These are phyloP conservation scores for Agrypnia vestita DNA, from an alignment of 1,140 invertebrate species.

Conservation along the genomic window DNA sequence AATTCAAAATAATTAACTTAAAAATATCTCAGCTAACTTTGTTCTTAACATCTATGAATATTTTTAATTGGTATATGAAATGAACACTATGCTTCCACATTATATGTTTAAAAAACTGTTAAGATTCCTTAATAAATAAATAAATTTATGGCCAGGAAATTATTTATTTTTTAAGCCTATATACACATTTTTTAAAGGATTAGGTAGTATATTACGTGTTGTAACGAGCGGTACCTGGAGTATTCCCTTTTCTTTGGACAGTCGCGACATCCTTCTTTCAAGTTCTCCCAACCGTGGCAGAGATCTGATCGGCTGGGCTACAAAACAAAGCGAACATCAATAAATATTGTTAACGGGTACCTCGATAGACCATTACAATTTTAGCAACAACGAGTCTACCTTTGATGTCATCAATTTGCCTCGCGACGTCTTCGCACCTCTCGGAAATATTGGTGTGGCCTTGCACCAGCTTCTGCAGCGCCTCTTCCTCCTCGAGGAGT, in stretches of 20 bases:
- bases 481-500: slow-evolving; percentile 51
- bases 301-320: slow-evolving; percentile 48
- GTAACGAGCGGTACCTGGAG: slow-evolving; percentile 54
- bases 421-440: slow-evolving; percentile 51
- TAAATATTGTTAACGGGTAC: too few relatives aligned
- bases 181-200: too few relatives aligned
- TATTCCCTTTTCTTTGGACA: slow-evolving; percentile 57
- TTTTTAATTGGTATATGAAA: too few relatives aligned
- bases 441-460: slow-evolving; percentile 51
- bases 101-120: too few relatives aligned
- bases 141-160: too few relatives aligned
- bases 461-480: slow-evolving; percentile 50
- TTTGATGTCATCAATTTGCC: slow-evolving; percentile 53
- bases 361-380: not conserved
- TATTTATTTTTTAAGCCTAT: too few relatives aligned
- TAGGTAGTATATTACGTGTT: too few relatives aligned
- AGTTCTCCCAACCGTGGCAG: slow-evolving; percentile 47
- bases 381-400: slow-evolving; percentile 23
- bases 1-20: too few relatives aligned
- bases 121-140: too few relatives aligned
- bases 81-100: too few relatives aligned
- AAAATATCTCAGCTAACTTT: too few relatives aligned
- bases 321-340: not conserved
- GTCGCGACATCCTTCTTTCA: slow-evolving; percentile 51
- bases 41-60: too few relatives aligned